Evolutionary conservation across 1,140 invertebrate genomes (phyloP).

Genomic region (Hormaphis cornu): DNA sequence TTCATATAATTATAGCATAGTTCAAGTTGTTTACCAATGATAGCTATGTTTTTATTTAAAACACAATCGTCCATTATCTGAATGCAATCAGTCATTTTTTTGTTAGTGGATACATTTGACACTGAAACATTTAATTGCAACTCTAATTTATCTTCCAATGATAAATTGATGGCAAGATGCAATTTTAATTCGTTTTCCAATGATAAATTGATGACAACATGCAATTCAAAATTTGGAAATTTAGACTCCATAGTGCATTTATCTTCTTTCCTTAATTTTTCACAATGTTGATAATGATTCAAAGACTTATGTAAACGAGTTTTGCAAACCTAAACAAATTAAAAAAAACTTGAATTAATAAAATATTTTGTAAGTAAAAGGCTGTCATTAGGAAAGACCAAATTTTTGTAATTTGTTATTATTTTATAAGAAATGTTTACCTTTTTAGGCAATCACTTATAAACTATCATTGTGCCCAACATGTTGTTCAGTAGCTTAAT

Average conservation of each 20-base stretch:
- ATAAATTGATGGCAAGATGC: background rate
- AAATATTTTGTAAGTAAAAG: background rate
- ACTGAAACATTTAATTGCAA: too few relatives aligned
- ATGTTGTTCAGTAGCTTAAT: too few relatives aligned
- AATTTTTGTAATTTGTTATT: too few relatives aligned
- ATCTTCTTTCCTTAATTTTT: background rate
- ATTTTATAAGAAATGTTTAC: too few relatives aligned
- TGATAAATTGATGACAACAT: background rate
- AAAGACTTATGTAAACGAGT: background rate
- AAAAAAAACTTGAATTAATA: background rate
- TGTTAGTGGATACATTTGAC: background rate
- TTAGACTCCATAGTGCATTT: background rate
- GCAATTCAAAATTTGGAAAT: background rate
- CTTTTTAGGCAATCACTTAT: too few relatives aligned
- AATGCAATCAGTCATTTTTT: background rate
- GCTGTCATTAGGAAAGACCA: background rate
- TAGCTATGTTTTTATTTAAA: background rate
- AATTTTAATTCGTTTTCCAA: background rate
- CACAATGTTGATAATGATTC: background rate
- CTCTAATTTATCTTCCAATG: background rate
- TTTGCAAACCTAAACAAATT: background rate
- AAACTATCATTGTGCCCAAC: too few relatives aligned
- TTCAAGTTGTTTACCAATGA: background rate
- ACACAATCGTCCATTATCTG: too few relatives aligned
- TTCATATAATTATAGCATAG: background rate